phyloP scores from a whole-genome alignment of 2,797 vertebrate species.

The Trachurus trachurus region DNA sequence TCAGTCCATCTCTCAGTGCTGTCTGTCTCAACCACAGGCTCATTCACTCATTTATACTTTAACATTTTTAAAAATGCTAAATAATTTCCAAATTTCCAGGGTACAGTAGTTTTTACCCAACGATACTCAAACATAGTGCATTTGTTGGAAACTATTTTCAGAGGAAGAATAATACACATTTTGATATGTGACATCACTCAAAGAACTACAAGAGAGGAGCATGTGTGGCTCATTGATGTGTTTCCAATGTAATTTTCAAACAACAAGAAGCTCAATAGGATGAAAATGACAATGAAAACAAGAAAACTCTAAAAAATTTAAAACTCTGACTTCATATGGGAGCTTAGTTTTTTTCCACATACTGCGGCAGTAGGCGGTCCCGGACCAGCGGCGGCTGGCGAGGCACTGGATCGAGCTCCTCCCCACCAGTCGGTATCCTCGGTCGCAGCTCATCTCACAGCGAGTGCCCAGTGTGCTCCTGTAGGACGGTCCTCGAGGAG shows the following conservation, averaged over 20 bases:
- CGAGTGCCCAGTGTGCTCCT: slow-evolving; percentile 91
- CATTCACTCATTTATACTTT: no score
- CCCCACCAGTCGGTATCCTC: slow-evolving; percentile 91
- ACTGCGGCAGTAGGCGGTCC: slow-evolving; percentile 91
- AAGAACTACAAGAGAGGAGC: not conserved
- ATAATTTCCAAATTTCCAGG: not conserved
- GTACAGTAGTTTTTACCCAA: not conserved
- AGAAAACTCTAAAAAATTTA: not conserved
- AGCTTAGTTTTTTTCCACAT: slow-evolving; percentile 72
- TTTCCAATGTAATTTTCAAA: not conserved
- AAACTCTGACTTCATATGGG: not conserved
- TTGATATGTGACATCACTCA: not conserved
- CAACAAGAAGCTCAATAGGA: not conserved
- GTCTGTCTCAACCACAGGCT: not conserved
- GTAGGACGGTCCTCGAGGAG: slow-evolving; percentile 87
- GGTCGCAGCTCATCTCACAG: slow-evolving; percentile 91
- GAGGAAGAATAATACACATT: not conserved
- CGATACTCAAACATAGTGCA: not conserved
- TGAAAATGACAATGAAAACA: not conserved
- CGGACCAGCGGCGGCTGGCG: slow-evolving; percentile 92
- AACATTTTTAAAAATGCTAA: no score
- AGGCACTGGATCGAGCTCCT: slow-evolving; percentile 88
- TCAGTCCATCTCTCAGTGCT: not conserved
- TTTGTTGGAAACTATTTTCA: not conserved
- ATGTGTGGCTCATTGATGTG: not conserved